Evolutionary conservation across 2,113 vertebrate species (phyloP).

Genomic region (Lophura nycthemera): DNA sequence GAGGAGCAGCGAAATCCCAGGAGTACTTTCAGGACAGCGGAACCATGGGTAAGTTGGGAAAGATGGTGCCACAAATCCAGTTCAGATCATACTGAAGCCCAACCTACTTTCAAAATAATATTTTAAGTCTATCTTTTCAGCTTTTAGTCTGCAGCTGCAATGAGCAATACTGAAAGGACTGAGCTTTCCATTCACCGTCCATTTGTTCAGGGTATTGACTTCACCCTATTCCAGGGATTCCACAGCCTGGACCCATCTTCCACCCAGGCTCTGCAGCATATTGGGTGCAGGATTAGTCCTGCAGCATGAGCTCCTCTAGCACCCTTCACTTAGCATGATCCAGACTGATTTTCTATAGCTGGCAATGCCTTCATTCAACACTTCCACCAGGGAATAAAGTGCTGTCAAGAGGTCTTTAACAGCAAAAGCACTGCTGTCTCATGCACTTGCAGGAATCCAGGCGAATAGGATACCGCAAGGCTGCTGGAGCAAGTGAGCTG

Average conservation of each 20-base stretch:
- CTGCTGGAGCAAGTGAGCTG: accelerated
- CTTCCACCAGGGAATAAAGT: background rate
- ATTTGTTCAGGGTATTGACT: background rate
- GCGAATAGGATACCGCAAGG: background rate
- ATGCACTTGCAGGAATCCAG: background rate
- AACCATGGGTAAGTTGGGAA: background rate
- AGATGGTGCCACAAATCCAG: background rate
- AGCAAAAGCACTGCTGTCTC: conserved; percentile 3
- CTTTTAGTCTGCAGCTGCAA: background rate
- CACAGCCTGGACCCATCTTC: background rate
- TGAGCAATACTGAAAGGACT: background rate
- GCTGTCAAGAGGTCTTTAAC: conserved; percentile 21
- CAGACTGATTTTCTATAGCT: background rate
- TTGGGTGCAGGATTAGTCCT: background rate
- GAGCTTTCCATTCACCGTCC: background rate
- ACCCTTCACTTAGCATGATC: background rate
- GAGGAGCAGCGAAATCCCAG: background rate
- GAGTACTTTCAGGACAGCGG: background rate
- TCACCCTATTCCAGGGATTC: conserved; percentile 20
- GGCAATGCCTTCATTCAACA: background rate
- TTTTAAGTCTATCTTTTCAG: conserved; percentile 32
- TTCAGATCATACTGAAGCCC: background rate
- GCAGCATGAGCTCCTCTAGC: background rate
- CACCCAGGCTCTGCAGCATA: background rate
- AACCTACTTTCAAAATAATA: conserved; percentile 10